Evolutionary conservation across 2,888 invertebrate species (phyloP).

Genomic region (Candidula unifasciata): DNA sequence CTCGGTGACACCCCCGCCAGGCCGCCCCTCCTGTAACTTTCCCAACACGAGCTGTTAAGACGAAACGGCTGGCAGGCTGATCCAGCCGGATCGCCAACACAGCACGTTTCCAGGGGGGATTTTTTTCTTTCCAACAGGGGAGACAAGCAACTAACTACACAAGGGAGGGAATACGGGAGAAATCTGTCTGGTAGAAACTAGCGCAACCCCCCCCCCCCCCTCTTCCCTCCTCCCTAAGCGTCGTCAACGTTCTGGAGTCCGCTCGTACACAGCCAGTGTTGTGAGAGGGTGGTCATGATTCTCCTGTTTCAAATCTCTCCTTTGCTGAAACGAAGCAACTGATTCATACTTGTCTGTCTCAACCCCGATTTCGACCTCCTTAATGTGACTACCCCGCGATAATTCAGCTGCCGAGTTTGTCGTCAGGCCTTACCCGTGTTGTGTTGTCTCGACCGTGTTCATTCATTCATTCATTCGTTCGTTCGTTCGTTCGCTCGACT

Average conservation of each 20-base stretch:
- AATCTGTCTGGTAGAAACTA: constrained; percentile 28
- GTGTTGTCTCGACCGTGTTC: background rate
- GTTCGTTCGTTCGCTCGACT: background rate
- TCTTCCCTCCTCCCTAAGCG: background rate
- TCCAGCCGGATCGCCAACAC: constrained; percentile 20
- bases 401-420: background rate
- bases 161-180: background rate
- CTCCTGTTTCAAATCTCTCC: background rate
- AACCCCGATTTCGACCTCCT: background rate
- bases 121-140: background rate
- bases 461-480: background rate
- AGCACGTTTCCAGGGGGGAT: constrained; percentile 18
- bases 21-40: background rate
- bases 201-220: background rate
- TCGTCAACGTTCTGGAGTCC: background rate
- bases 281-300: background rate
- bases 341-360: constrained; percentile 17
- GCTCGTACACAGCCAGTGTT: constrained; percentile 28
- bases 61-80: constrained; percentile 25
- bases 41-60: background rate
- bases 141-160: background rate
- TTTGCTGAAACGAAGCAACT: constrained; percentile 12
- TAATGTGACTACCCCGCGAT: constrained; percentile 1
- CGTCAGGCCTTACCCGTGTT: background rate
- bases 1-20: too few species aligned